These are phyloP conservation scores for Helarctos malayanus DNA, from an alignment of 2,797 vertebrate species.

Conservation along the genomic window DNA sequence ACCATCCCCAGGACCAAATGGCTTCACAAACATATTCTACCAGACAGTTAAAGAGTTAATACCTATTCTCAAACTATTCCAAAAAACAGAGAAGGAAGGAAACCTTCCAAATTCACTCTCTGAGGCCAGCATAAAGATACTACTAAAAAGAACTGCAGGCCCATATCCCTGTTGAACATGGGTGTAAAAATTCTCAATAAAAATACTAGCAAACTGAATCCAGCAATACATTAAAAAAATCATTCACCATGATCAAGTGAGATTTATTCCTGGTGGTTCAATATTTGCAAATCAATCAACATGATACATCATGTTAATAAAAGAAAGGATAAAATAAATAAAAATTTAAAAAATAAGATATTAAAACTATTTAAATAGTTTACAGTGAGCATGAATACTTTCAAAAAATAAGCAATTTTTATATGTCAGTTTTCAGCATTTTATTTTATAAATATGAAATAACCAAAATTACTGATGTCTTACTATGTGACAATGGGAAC, in stretches of 20 bases:
- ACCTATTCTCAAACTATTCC: neutral
- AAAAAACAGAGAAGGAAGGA: neutral
- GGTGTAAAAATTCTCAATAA: neutral
- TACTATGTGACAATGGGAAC: neutral
- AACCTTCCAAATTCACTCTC: neutral
- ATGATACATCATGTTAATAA: neutral
- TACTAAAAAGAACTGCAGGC: neutral
- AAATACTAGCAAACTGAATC: neutral
- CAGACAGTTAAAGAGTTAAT: neutral
- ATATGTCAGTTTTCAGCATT: slow-evolving; percentile 5
- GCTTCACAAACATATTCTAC: neutral
- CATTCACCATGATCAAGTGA: neutral
- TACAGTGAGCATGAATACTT: neutral
- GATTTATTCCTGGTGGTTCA: neutral
- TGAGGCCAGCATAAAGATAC: neutral
- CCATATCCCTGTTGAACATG: neutral
- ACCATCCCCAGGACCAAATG: neutral
- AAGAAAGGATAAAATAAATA: neutral
- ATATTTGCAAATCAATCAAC: neutral
- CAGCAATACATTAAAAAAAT: neutral
- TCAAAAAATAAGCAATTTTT: slow-evolving; percentile 23
- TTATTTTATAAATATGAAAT: slow-evolving; percentile 26
- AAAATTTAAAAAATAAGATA: neutral
- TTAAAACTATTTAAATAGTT: neutral
- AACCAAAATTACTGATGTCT: slow-evolving; percentile 15